Percentiles rank a stretch among this genome's conserved stretches.
phyloP scores from a whole-genome alignment of 2,888 invertebrate genomes.

The Brachylomia viminalis region DNA sequence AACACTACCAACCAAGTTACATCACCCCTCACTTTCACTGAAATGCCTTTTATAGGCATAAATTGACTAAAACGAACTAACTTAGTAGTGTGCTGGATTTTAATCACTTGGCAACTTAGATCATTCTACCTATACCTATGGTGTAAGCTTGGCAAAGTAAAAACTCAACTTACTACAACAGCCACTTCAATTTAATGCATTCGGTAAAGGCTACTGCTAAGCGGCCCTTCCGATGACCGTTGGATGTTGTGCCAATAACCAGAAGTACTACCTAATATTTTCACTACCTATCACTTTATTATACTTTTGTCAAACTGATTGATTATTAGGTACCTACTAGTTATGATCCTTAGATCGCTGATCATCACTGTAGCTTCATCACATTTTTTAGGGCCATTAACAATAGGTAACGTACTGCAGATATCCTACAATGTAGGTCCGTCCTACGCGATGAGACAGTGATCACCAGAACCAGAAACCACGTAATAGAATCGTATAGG shows the following conservation, averaged over 20 bases:
- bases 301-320: background rate
- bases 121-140: background rate
- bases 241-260: background rate
- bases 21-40: background rate
- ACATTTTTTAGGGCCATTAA: no score
- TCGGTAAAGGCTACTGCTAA: background rate
- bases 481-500: no score
- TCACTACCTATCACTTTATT: background rate
- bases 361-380: no score
- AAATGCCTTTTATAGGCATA: no score
- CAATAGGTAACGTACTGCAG: no score
- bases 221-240: background rate
- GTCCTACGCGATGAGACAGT: no score
- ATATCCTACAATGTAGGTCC: no score
- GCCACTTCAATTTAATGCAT: slow-evolving; percentile 2
- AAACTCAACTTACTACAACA: background rate
- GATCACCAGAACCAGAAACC: no score
- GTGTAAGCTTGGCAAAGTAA: background rate
- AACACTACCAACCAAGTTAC: background rate
- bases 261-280: background rate
- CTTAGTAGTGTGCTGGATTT: background rate
- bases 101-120: background rate
- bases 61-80: background rate
- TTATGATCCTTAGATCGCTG: no score
- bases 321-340: background rate